These are phyloP conservation scores for Abrostola tripartita DNA, from an alignment of 2,888 invertebrate species.

Conservation along the genomic window DNA sequence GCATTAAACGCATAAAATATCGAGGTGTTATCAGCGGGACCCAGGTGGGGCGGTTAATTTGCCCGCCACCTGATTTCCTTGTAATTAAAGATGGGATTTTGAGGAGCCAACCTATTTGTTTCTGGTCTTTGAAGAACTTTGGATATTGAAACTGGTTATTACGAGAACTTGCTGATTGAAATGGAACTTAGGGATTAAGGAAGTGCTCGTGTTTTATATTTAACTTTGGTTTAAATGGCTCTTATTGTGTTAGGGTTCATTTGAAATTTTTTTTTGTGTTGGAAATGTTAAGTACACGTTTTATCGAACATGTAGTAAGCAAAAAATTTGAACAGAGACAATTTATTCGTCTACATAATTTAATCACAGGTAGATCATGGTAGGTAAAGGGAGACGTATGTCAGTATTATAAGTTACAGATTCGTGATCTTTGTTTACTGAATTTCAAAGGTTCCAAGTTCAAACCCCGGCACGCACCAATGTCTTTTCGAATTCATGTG, in stretches of 20 bases:
- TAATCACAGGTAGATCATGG: too few species aligned
- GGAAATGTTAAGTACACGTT: not conserved
- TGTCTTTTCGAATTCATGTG: too few species aligned
- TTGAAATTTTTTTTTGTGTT: not conserved
- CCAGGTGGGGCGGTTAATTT: conserved; percentile 68
- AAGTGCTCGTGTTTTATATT: not conserved
- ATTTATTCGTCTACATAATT: too few species aligned
- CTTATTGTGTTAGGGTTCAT: conserved; percentile 8
- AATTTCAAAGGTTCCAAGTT: too few species aligned
- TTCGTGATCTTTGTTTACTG: too few species aligned
- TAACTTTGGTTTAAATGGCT: conserved; percentile 14
- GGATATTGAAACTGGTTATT: conserved; percentile 45
- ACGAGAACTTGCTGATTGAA: conserved; percentile 33
- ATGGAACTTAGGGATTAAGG: conserved; percentile 37
- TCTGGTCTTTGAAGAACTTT: conserved; percentile 50
- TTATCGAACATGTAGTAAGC: not conserved
- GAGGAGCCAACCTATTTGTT: conserved; percentile 51
- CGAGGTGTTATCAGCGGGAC: conserved; percentile 63
- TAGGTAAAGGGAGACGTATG: too few species aligned
- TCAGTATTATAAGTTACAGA: too few species aligned
- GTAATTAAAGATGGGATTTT: conserved; percentile 75
- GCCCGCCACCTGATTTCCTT: conserved; percentile 69
- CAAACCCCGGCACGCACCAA: too few species aligned
- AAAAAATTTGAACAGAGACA: too few species aligned
- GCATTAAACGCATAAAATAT: conserved; percentile 61